Evolutionary conservation across 2,113 vertebrate species (phyloP), one percentile per base, ranked within the genome.

Genomic region (Diphyllodes magnificus): DNA sequence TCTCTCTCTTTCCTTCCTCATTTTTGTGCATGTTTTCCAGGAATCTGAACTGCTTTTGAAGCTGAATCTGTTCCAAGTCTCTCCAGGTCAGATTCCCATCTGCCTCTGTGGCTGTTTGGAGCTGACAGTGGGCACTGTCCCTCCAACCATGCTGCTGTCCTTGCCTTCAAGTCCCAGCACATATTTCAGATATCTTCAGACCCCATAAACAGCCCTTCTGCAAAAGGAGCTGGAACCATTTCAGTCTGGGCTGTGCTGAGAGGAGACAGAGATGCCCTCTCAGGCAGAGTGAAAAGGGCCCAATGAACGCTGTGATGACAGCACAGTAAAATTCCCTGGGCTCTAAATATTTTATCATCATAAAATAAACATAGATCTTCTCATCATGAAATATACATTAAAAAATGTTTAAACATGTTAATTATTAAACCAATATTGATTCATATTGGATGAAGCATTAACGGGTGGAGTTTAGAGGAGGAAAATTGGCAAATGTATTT

Each of bases 401-500:
- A 97, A 98, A 98, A 98, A 98, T 98, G 97, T 98, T 98, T 98
- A 98, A 98, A 97, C 97, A 87, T 96, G 98, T 98, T 98, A 98
- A 98, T 98, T 98, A 98, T 98, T 98, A 98, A 98, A 97, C 97
- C 97, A 98, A 98, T 98, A 98, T 98, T 98, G 98, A 98, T 98
- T 98, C 98, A 98, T 97, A 98, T 97, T 97, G 97, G 97, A 98
- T 98, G 97, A 97, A 92, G 92, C 97, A 98, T 98, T 98, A 98
- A 98, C 95, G 72, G 94, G 96, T 79, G 96, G 95, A 89, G 89
- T 82, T 61, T 89, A 95, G 90, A 95, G 93, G 88, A 93, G 70
- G 90, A 97, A 96, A 97, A 97, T 97, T 98, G 97, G 96, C 97
- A 97, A 97, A 98, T 95, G 97, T 98, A 97, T 98, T 98, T 98